Evolutionary conservation across 2,797 vertebrate species (phyloP).

Genomic region (Diglossa cyanea): DNA sequence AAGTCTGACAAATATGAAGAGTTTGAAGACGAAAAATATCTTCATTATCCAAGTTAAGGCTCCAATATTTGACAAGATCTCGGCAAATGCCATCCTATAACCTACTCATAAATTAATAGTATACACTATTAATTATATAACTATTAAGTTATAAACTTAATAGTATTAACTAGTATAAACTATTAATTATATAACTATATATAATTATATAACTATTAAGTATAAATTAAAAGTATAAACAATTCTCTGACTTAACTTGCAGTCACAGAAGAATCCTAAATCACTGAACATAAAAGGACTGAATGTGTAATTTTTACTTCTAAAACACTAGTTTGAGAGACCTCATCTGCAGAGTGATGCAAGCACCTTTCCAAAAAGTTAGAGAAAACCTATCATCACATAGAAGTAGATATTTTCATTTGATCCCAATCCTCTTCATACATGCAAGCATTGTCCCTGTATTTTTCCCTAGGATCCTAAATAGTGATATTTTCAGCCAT

Average conservation of each 20-base stretch:
- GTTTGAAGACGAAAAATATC: neutral
- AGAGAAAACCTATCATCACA: neutral
- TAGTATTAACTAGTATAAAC: no score
- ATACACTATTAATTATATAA: neutral
- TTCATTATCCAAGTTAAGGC: neutral
- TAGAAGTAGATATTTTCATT: neutral
- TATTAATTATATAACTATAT: no score
- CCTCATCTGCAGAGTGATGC: neutral
- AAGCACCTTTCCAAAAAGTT: neutral
- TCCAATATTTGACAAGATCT: neutral
- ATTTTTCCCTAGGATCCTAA: neutral
- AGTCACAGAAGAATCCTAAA: neutral
- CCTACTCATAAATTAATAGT: neutral
- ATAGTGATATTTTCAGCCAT: neutral
- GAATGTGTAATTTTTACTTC: neutral
- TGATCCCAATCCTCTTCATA: neutral
- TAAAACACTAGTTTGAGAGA: neutral
- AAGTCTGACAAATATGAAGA: neutral
- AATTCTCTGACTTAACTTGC: neutral
- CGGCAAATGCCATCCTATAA: neutral
- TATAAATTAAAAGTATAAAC: neutral
- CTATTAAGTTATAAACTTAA: no score
- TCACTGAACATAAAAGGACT: neutral
- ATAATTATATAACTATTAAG: no score
- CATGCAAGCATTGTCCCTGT: neutral